Conservation (phyloP, 23 tunicate species). For the Trididemnum clinides region DNA sequence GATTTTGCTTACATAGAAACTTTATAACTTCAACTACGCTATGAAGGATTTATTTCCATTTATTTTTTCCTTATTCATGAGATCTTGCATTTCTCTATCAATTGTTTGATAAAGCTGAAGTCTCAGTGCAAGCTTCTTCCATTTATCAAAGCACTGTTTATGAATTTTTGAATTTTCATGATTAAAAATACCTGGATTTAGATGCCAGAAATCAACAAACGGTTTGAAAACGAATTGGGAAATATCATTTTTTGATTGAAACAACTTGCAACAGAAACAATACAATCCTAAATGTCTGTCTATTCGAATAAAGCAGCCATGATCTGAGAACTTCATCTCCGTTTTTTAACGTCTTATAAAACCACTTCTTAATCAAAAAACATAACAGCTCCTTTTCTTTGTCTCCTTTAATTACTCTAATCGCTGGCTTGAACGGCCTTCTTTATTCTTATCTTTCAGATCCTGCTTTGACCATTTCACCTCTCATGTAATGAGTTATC, state of each 20-base stretch:
- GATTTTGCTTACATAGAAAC: slow-evolving; percentile 50
- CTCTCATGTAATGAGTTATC: slow-evolving; percentile 24
- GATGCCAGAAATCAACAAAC: slow-evolving; percentile 40
- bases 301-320: slow-evolving; percentile 21
- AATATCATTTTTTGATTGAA: slow-evolving; percentile 36
- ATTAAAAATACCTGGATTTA: slow-evolving; percentile 22
- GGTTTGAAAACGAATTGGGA: slow-evolving; percentile 24
- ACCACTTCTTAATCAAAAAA: slow-evolving; percentile 24
- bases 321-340: slow-evolving; percentile 40
- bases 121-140: slow-evolving; percentile 47
- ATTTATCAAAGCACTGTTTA: slow-evolving; percentile 42
- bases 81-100: slow-evolving; percentile 34
- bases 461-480: slow-evolving; percentile 34
- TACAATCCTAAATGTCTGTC: slow-evolving; percentile 20
- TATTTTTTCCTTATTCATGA: slow-evolving; percentile 31
- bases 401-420: slow-evolving; percentile 34
- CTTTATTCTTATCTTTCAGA: slow-evolving; percentile 40
- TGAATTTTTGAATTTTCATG: slow-evolving; percentile 42
- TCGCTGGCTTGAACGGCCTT: slow-evolving; percentile 48
- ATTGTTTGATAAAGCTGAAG: slow-evolving; percentile 35
- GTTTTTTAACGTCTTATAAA: slow-evolving; percentile 30
- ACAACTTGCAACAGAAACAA: slow-evolving; percentile 30
- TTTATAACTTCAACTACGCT: slow-evolving; percentile 52
- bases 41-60: slow-evolving; percentile 18
- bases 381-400: slow-evolving; percentile 30